These are phyloP conservation scores for Rotaria macrura DNA, from an alignment of 2,888 invertebrate species.

Conservation along the genomic window DNA sequence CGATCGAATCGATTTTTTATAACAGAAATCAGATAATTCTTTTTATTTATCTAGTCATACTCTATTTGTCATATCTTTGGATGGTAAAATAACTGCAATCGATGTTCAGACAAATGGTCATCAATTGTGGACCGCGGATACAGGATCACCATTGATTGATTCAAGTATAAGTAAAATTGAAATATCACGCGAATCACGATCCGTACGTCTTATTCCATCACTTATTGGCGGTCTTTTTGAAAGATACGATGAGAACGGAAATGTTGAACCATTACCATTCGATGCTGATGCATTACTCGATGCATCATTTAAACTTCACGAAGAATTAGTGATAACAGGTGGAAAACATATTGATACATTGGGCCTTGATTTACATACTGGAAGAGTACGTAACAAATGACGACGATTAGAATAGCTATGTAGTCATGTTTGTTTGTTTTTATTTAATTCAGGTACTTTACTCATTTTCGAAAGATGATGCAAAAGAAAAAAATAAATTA, in stretches of 20 bases:
- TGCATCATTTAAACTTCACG: slow-evolving; percentile 64
- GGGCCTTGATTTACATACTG: slow-evolving; percentile 67
- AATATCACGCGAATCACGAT: slow-evolving; percentile 39
- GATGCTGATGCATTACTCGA: slow-evolving; percentile 73
- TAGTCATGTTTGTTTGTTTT: no score
- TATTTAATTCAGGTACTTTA: neutral
- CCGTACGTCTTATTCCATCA: slow-evolving; percentile 71
- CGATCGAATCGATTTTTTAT: no score
- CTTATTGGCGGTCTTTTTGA: slow-evolving; percentile 73
- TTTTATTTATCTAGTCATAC: slow-evolving; percentile 49
- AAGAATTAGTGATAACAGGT: slow-evolving; percentile 54
- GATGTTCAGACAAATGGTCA: slow-evolving; percentile 35
- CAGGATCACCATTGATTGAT: neutral
- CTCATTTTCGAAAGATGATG: neutral
- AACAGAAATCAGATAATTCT: no score
- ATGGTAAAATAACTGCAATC: slow-evolving; percentile 37
- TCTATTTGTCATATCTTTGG: slow-evolving; percentile 37
- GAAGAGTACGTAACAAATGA: slow-evolving; percentile 45
- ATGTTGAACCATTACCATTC: slow-evolving; percentile 73
- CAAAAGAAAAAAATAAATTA: slow-evolving; percentile 53
- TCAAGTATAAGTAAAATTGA: slow-evolving; percentile 32
- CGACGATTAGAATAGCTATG: neutral
- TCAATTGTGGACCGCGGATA: slow-evolving; percentile 23
- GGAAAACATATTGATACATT: slow-evolving; percentile 75
- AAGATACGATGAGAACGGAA: slow-evolving; percentile 60